Evolutionary conservation across 2,113 vertebrate species (phyloP), one percentile per base, ranked within the genome.

Genomic region (Boleophthalmus pectinirostris): DNA sequence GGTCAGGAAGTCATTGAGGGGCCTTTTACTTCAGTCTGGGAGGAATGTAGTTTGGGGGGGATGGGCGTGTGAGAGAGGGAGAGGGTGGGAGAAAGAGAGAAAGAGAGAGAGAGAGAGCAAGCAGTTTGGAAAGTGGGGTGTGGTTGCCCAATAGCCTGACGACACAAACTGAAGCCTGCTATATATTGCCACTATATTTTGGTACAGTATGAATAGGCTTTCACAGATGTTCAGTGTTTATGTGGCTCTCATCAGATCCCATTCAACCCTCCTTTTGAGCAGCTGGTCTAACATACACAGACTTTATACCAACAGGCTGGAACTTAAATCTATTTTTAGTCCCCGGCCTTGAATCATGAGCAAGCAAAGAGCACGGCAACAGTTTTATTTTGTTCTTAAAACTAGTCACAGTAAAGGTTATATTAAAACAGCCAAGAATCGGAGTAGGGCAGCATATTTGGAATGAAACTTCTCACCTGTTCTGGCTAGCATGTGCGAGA

Each of bases 171-270:
- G n/a, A 71, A 81, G 56, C 51, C 35, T 58, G 65, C 75, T 78
- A 78, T 78, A 72, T 85, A 84, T 83, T 83, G 21, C 24, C 56
- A 69, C 73, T 78, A 78, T 78, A 72, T 86, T 85, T 83, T 82
- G 24, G 24, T 81, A 86, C 69, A 86, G 84, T 82, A 88, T 82
- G 78, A 90, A 88, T 85, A 86, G 80, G 64, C 77, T 81, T 82
- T 74, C 83, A 88, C 87, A 90, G 84, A 89, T 91, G 89, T 86
- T 85, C 81, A 60, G 57, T 83, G 80, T 90, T 87, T 88, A 80
- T 78, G 64, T 72, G 72, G 78, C 74, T 76, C 74, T 84, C 82
- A 83, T 90, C 80, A 83, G 72, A 80, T 83, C 73, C 12, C 5
- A 87, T 90, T 87, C 76, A 88, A 60, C 66, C 71, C 51, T 75